These are phyloP conservation scores for Saccopteryx leptura DNA, from an alignment of 2,113 vertebrate species.

Conservation along the genomic window DNA sequence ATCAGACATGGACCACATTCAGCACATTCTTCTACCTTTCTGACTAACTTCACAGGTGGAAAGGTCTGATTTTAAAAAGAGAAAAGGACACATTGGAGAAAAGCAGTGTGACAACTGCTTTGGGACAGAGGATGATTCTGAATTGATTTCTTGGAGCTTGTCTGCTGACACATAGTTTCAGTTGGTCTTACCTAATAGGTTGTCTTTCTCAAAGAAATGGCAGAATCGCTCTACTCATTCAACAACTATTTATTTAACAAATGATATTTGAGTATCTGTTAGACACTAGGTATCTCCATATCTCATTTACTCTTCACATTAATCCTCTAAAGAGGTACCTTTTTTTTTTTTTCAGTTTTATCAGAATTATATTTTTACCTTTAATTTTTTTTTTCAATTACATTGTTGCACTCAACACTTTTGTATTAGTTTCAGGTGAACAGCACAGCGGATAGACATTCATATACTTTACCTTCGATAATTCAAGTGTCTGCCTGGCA, in stretches of 20 bases:
- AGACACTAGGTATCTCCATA: neutral
- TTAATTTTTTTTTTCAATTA: too few species aligned
- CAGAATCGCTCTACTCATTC: neutral
- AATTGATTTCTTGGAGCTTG: neutral
- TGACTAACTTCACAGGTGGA: neutral
- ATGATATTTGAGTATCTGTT: neutral
- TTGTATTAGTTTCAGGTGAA: neutral
- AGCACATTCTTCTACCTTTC: neutral
- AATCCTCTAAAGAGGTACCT: neutral
- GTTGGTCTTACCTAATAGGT: neutral
- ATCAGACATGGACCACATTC: neutral
- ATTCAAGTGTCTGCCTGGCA: neutral
- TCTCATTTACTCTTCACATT: neutral
- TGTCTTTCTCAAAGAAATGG: neutral
- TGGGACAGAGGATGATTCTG: neutral
- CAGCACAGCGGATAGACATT: too few species aligned
- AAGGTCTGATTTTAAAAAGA: constrained; percentile 27
- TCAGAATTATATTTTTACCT: neutral
- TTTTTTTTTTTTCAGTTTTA: neutral
- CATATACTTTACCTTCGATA: neutral
- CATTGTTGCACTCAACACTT: neutral
- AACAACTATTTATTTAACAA: neutral
- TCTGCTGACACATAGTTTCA: neutral
- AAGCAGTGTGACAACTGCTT: neutral
- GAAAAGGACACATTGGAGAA: neutral